Conservation (phyloP, 1,140 invertebrate species). For the Papilio helenus region DNA sequence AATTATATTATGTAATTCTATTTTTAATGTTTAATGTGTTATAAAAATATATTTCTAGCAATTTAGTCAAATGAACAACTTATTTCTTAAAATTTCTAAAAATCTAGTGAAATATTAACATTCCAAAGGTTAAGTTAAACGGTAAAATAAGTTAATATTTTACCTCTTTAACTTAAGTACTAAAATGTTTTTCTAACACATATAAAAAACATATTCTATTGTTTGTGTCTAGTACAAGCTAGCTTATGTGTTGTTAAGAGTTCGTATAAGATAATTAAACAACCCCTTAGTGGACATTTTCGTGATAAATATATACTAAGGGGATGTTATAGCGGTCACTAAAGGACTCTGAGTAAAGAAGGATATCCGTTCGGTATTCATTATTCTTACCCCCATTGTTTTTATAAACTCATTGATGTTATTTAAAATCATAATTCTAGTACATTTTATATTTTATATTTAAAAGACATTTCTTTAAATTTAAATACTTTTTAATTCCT, state of each 20-base stretch:
- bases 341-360: neutral
- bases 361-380: neutral
- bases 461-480: neutral
- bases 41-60: neutral
- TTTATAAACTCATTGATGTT: neutral
- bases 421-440: neutral
- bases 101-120: neutral
- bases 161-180: neutral
- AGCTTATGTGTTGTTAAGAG: conserved; percentile 43
- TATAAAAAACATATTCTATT: neutral
- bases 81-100: neutral
- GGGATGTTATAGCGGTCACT: neutral
- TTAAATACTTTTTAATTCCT: neutral
- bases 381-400: too few species aligned
- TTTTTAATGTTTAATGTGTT: neutral
- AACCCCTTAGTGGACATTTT: neutral
- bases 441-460: neutral
- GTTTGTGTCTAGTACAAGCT: conserved; percentile 49
- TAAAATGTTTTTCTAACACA: conserved; percentile 31
- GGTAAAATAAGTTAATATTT: too few species aligned
- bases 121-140: too few species aligned
- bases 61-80: neutral
- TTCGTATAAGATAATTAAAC: neutral
- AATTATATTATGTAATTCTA: neutral
- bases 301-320: neutral